Conservation (phyloP, 2,113 vertebrate species). For the Phalacrocorax aristotelis region DNA sequence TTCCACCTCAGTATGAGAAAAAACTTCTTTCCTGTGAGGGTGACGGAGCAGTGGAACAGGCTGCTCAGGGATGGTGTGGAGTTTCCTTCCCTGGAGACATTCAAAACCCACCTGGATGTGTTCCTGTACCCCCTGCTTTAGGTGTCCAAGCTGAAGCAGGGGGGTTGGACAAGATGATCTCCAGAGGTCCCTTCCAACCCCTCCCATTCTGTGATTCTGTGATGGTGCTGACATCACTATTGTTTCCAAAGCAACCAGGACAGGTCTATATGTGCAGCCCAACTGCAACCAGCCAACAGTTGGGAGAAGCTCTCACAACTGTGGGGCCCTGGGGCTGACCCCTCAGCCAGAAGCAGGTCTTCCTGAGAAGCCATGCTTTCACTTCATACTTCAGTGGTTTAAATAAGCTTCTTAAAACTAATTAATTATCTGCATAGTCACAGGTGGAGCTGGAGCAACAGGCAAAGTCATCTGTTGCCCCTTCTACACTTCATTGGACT, state of each 20-base stretch:
- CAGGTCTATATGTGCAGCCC: neutral
- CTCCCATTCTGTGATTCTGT: too few relatives aligned
- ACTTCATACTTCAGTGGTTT: neutral
- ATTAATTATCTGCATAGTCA: neutral
- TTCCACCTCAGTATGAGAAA: too few relatives aligned
- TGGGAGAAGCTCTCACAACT: neutral
- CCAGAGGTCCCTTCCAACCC: too few relatives aligned
- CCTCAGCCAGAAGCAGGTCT: neutral
- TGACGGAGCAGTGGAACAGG: too few relatives aligned
- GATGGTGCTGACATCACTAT: neutral
- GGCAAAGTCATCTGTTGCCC: neutral
- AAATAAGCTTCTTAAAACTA: neutral
- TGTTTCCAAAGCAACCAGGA: neutral
- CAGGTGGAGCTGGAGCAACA: neutral
- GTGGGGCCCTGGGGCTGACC: neutral
- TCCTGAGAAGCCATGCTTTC: neutral
- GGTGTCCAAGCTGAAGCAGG: too few relatives aligned
- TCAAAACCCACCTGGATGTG: too few relatives aligned
- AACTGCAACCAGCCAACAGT: rapidly evolving
- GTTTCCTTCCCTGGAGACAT: too few relatives aligned
- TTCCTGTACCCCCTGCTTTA: too few relatives aligned
- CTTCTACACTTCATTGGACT: neutral
- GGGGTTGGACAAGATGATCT: too few relatives aligned
- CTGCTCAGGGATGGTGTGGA: too few relatives aligned
- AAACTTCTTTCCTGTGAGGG: too few relatives aligned